These are phyloP conservation scores for Vannuccia rotundouncinata DNA, from an alignment of 2,888 invertebrate genomes.

Conservation along the genomic window DNA sequence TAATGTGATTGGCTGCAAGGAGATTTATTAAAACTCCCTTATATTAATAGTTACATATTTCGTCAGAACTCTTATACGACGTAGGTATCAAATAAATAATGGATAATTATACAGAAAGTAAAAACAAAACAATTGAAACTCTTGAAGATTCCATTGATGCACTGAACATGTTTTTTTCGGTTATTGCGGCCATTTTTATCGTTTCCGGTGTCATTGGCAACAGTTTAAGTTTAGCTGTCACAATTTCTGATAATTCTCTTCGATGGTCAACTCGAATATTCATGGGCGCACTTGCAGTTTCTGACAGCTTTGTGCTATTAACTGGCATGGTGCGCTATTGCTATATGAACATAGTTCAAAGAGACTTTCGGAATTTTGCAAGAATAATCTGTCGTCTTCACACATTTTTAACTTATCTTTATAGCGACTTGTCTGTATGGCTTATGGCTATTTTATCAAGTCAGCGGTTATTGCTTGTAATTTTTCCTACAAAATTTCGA, in stretches of 20 bases:
- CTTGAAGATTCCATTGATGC: no score
- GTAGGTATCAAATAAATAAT: no score
- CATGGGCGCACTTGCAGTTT: neutral
- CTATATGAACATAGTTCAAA: neutral
- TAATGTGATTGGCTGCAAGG: no score
- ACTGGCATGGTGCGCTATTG: neutral
- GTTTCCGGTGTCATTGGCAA: neutral
- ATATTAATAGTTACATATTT: no score
- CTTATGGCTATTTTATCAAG: neutral
- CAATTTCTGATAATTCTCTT: neutral
- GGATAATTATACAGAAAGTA: no score
- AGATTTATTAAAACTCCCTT: no score
- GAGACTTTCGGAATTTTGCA: neutral
- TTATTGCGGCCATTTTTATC: no score
- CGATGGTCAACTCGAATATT: neutral
- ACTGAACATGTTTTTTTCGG: no score
- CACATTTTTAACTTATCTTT: neutral
- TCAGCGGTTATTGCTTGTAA: neutral
- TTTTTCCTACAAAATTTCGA: neutral
- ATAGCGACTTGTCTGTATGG: neutral
- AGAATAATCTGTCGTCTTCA: neutral
- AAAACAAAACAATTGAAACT: no score
- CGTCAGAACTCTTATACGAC: no score
- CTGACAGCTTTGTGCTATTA: neutral
- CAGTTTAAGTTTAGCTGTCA: neutral